Evolutionary conservation across 1,140 invertebrate genomes (phyloP).

Genomic region (Caenorhabditis latens): DNA sequence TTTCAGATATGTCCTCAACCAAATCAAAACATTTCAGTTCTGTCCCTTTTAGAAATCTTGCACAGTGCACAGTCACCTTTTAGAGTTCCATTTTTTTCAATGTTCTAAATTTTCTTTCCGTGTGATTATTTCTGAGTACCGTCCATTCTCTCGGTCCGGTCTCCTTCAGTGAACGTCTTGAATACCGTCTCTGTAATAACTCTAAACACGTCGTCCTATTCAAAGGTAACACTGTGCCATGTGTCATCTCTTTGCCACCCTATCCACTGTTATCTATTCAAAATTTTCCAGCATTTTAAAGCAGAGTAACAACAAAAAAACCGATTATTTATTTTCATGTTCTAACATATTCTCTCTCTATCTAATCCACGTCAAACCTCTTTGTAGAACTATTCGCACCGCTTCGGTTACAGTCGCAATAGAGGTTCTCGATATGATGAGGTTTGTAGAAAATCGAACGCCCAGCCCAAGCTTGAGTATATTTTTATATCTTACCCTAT

Average conservation of each 20-base stretch:
- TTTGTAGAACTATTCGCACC: constrained; percentile 53
- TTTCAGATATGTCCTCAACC: constrained; percentile 35
- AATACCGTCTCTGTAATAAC: constrained; percentile 5
- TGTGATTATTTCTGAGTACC: constrained; percentile 24
- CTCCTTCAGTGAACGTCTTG: background rate
- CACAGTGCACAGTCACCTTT: constrained; percentile 55
- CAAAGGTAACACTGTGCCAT: constrained; percentile 47
- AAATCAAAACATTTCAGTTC: background rate
- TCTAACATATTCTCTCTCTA: background rate
- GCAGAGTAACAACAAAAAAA: background rate
- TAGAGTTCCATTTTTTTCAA: constrained; percentile 50
- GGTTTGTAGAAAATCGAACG: constrained; percentile 53
- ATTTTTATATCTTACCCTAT: constrained; percentile 17
- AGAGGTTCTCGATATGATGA: constrained; percentile 56
- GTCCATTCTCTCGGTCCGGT: constrained; percentile 9
- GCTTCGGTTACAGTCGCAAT: constrained; percentile 53
- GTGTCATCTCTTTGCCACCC: constrained; percentile 5
- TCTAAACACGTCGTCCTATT: constrained; percentile 9
- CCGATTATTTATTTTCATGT: background rate
- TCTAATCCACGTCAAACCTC: constrained; percentile 53
- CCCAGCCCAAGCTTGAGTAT: constrained; percentile 42
- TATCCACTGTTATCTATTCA: background rate
- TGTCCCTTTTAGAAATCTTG: constrained; percentile 45
- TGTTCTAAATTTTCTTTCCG: constrained; percentile 38
- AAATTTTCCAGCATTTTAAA: background rate